Percentiles rank a stretch among this genome's conserved stretches.
These are phyloP conservation scores for Diadema setosum DNA, from an alignment of 35 echinoderm and acorn worm species.

Conservation along the genomic window DNA sequence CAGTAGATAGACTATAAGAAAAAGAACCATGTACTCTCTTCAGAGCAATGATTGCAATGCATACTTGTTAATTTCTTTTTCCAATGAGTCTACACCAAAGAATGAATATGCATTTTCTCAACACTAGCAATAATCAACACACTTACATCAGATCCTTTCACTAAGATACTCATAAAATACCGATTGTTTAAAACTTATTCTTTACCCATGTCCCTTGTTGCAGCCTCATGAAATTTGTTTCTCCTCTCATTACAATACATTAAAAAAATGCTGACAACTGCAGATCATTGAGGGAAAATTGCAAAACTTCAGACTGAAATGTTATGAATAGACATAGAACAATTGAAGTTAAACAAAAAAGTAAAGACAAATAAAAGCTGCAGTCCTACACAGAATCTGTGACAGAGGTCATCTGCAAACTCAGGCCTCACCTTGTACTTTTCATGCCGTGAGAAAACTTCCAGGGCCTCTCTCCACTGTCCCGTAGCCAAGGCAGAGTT, in stretches of 20 bases:
- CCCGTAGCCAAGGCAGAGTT: constrained; percentile 60
- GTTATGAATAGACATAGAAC: background rate
- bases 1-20: background rate
- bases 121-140: too few relatives aligned
- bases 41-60: background rate
- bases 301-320: background rate
- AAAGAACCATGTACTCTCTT: background rate
- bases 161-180: too few relatives aligned
- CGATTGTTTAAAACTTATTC: too few relatives aligned
- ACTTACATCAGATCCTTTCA: too few relatives aligned
- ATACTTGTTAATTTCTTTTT: background rate
- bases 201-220: too few relatives aligned
- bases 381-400: background rate
- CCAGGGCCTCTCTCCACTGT: constrained; percentile 67
- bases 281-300: background rate
- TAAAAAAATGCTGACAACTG: background rate
- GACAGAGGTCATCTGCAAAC: too few relatives aligned
- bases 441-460: constrained; percentile 13
- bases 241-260: too few relatives aligned
- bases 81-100: background rate
- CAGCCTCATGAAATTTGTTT: too few relatives aligned
- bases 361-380: background rate
- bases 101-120: background rate
- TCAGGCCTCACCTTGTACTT: background rate
- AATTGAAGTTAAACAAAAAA: background rate